These are phyloP conservation scores for Manis javanica DNA, from an alignment of 2,797 vertebrate genomes.

Conservation along the genomic window DNA sequence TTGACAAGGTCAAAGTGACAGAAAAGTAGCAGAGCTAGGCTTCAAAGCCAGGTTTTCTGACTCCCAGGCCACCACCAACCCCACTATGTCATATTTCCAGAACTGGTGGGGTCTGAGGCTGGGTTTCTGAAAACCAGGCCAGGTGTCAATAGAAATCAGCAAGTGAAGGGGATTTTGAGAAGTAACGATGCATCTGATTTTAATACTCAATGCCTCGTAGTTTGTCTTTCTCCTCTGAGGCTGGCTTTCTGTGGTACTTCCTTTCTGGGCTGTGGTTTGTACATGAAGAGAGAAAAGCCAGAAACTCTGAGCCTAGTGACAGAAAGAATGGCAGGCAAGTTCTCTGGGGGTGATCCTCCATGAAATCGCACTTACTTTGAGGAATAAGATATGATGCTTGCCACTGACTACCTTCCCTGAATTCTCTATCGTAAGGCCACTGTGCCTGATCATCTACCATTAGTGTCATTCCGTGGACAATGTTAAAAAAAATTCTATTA, in stretches of 20 bases:
- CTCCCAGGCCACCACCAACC: background rate
- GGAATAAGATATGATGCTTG: background rate
- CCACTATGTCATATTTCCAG: background rate
- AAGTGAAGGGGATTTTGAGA: background rate
- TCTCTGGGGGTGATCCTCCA: background rate
- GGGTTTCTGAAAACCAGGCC: background rate
- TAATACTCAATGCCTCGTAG: background rate
- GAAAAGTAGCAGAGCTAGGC: background rate
- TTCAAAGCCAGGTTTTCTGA: background rate
- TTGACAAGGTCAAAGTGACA: background rate
- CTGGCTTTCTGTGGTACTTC: background rate
- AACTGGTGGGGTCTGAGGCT: background rate
- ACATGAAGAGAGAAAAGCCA: background rate
- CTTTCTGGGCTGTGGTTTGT: background rate
- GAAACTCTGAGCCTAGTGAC: background rate
- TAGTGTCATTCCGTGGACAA: background rate
- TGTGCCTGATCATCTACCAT: background rate
- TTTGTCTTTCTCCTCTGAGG: background rate
- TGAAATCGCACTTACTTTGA: background rate
- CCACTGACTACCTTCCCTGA: background rate
- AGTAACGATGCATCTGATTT: background rate
- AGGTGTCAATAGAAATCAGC: background rate
- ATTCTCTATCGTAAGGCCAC: background rate
- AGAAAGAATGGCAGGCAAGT: background rate
- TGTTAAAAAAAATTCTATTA: background rate